Base-by-base conservation (phyloP, 1,140 invertebrate species). In the Forficula auricularia region DNA sequence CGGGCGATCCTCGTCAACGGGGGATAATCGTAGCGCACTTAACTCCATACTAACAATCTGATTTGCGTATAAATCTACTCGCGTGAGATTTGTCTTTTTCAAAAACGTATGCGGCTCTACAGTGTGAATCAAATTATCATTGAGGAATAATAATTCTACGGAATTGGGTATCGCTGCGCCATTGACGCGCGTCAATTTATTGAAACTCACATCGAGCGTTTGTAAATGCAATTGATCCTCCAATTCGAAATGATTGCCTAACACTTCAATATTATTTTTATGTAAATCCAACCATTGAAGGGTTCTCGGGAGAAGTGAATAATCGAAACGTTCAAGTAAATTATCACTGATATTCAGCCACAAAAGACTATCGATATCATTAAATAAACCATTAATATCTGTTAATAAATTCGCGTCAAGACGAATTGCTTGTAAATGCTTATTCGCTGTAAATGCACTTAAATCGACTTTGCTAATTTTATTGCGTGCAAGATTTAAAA, bases 291-390 rank as follows among this genome's bases (percentile, higher is more conserved):
- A 62, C 84, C 85, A 90, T 52, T 86, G 79, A 43, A 92, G 65
- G 46, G 75, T 77, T 35, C 63, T 57, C 0, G 89, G 87, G 37
- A 92, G 73, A 42, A 88, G 67, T 12, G 79, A 73, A 59, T 90
- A 92, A 62, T 92, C 87, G 64, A 94, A 92, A 74, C 79, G 79
- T 52, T 83, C 72, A 50, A 94, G 66, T 53, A 79, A 75, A 66
- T 94, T 94, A 63, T 87, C 83, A 18, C 84, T 89, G 44, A 91
- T 78, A 64, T 92, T 94, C 18, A 94, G 62, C 84, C 84, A 89
- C 48, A 85, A 63, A 35, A 94, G 63, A 50, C 76, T 79, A 1
- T 79, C 72, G 53, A 89, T 75, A 52, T 86, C 79, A 45, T 74
- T 73, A 58, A 92, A 90, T 14, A 88, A 65, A 3, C 79, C 81